These are phyloP conservation scores for Montipora efflorescens DNA, from an alignment of 64 coral and sea anemone genomes.

Conservation along the genomic window DNA sequence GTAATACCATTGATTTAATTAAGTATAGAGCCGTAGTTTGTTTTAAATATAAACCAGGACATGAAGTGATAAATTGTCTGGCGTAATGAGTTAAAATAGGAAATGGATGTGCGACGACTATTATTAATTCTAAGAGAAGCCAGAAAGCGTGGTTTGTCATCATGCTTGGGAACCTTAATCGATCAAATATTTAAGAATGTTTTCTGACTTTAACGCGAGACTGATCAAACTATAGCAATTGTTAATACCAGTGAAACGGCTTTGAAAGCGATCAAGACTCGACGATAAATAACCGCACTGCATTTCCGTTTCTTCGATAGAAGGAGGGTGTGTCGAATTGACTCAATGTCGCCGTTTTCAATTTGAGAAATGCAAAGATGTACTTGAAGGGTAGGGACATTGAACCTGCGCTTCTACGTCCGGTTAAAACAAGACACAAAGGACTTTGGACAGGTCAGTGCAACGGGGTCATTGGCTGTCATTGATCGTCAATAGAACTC, in stretches of 20 bases:
- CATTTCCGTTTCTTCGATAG: background rate
- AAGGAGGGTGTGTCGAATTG: too few relatives aligned
- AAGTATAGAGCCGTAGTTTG: too few relatives aligned
- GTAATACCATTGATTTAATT: too few relatives aligned
- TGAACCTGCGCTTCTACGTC: background rate
- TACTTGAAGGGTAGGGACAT: background rate
- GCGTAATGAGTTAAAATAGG: too few relatives aligned
- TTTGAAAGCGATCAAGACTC: background rate
- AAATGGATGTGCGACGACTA: too few relatives aligned
- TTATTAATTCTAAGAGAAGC: background rate
- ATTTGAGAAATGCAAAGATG: background rate
- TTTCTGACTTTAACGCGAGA: background rate
- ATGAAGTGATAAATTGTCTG: too few relatives aligned
- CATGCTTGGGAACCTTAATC: background rate
- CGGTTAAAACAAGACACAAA: background rate
- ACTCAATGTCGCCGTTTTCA: background rate
- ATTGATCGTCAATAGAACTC: background rate
- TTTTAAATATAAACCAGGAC: too few relatives aligned
- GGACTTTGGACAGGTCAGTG: slow-evolving; percentile 8
- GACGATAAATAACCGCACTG: background rate
- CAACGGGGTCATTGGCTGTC: background rate
- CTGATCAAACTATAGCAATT: background rate
- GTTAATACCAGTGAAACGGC: background rate
- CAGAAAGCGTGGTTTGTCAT: background rate
- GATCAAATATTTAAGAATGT: background rate